Evolutionary conservation across 2,888 invertebrate species (phyloP), one percentile per base, ranked within the genome.

Genomic region (Leptopterna dolabrata): DNA sequence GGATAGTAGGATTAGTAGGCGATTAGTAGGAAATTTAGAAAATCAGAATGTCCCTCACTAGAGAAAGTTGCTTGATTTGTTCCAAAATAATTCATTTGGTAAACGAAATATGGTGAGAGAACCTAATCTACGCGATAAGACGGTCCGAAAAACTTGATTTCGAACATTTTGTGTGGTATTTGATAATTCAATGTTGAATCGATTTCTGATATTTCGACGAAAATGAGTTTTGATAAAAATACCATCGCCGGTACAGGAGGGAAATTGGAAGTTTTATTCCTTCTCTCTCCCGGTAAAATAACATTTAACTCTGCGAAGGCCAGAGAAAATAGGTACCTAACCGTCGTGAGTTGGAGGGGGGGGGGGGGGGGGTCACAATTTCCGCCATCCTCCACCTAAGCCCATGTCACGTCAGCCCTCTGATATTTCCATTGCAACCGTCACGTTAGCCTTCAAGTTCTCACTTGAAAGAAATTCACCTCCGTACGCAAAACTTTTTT

Each of bases 401-500:
- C 16, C 29, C 71, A 7, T 30, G 71, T 71, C 71, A 71, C 27
- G 71, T 71, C 71, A 27, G 27, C 1, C 27, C 27, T 14, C 71
- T 71, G 71, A 71, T 71, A 71, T 27, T 71, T 71, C 71, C 71
- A 71, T 71, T 71, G 19, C 71, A 27, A 27, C 27, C 71, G 27
- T 71, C 30, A 11, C 27, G 1, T 16, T 11, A n/a, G n/a, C n/a
- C n/a, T n/a, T n/a, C n/a, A n/a, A 7, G 27, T 71, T 71, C 19
- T 71, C 24, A 71, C 27, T 71, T 71, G 71, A 71, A 71, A 71
- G 24, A 78, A 78, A 14, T 41, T n/a, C 19, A 11, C 24, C 76
- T 78, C 36, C 36, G 7, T 11, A 30, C 36, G 73, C 29, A 24
- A 73, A 24, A 16, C 24, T 19, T 19, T 24, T 24, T 36, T 16